phyloP scores from a whole-genome alignment of 2,888 invertebrate genomes.

The Parnassius glacialis region DNA sequence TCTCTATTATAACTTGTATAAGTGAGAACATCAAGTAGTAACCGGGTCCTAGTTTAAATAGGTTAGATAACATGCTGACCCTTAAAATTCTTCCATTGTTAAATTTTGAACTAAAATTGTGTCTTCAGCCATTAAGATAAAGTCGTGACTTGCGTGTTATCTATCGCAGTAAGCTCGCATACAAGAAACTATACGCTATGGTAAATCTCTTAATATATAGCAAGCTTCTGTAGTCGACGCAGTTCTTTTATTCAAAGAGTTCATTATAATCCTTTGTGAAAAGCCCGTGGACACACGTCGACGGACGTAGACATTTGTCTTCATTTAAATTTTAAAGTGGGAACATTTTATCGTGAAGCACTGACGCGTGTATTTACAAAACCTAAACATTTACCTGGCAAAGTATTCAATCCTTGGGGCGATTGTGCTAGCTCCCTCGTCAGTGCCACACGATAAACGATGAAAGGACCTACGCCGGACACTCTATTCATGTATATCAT shows the following conservation, averaged over 20 bases:
- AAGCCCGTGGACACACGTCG: constrained; percentile 23
- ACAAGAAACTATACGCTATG: constrained; percentile 7
- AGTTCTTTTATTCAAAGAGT: constrained; percentile 26
- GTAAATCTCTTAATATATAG: constrained; percentile 13
- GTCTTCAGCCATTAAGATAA: neutral
- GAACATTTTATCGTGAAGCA: constrained; percentile 28
- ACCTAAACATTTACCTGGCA: constrained; percentile 49
- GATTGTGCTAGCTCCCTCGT: constrained; percentile 59
- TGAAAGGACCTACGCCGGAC: constrained; percentile 69
- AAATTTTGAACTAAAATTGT: no score
- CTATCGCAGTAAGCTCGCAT: neutral
- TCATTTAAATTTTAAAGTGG: constrained; percentile 44
- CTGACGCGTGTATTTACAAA: constrained; percentile 43
- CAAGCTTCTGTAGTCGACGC: constrained; percentile 22
- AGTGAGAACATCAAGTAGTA: no score
- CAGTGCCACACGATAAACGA: constrained; percentile 58
- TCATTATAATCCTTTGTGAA: constrained; percentile 28
- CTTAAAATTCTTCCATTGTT: no score
- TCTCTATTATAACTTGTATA: no score
- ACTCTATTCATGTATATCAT: constrained; percentile 71
- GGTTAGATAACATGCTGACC: no score
- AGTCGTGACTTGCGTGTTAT: constrained; percentile 12
- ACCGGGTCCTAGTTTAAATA: no score
- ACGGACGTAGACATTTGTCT: constrained; percentile 39
- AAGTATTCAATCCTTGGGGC: constrained; percentile 42